A percentile compares a stretch with the other conserved stretches of the same genome.
phyloP scores from a whole-genome alignment of 2,888 invertebrate genomes.

The Neoscelio sp. region DNA sequence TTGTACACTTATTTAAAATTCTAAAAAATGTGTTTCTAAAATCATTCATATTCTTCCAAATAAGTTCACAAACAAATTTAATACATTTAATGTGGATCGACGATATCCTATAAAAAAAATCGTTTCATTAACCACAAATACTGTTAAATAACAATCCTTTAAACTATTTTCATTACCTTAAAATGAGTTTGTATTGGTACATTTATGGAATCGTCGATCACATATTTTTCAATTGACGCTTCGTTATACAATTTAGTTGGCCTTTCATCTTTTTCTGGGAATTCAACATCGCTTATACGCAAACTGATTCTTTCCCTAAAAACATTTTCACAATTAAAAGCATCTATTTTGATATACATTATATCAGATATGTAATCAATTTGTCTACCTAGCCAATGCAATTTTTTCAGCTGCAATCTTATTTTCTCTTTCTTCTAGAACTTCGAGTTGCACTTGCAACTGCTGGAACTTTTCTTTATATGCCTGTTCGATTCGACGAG shows the following conservation, averaged over 20 bases:
- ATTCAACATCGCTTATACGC: slow-evolving; percentile 70
- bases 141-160: background rate
- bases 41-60: too few relatives aligned
- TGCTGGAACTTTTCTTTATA: slow-evolving; percentile 75
- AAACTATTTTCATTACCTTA: slow-evolving; percentile 57
- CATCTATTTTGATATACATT: too few relatives aligned
- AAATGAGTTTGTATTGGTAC: slow-evolving; percentile 68
- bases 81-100: too few relatives aligned
- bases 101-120: too few relatives aligned
- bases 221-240: slow-evolving; percentile 29
- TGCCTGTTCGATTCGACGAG: slow-evolving; percentile 76
- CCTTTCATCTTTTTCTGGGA: slow-evolving; percentile 74
- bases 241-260: slow-evolving; percentile 42
- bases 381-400: slow-evolving; percentile 76
- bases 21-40: too few relatives aligned
- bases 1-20: too few relatives aligned
- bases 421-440: slow-evolving; percentile 77
- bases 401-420: slow-evolving; percentile 76
- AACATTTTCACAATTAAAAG: background rate
- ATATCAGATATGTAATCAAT: too few relatives aligned
- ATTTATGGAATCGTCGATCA: slow-evolving; percentile 16
- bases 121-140: background rate
- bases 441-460: slow-evolving; percentile 75
- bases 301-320: slow-evolving; percentile 74
- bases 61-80: too few relatives aligned